phyloP scores from a whole-genome alignment of 2,113 vertebrate species.

The Callopanchax toddi region DNA sequence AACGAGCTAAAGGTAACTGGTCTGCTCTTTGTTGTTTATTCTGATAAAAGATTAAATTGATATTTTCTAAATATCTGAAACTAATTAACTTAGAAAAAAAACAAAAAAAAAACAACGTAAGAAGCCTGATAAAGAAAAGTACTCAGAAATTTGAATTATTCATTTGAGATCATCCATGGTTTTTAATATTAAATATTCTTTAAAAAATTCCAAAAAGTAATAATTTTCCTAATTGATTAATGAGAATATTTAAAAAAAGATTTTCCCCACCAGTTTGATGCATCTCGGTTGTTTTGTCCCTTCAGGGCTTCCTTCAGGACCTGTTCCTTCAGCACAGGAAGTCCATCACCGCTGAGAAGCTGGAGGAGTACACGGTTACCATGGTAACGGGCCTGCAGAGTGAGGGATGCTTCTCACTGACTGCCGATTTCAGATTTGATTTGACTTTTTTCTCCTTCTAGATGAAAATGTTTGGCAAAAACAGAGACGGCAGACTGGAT shows the following conservation, averaged over 20 bases:
- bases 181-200: too few relatives aligned
- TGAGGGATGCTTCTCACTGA: not conserved
- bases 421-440: accelerated
- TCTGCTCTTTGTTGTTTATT: not conserved
- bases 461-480: slow-evolving; percentile 96
- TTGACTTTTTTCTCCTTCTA: slow-evolving; percentile 28
- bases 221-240: too few relatives aligned
- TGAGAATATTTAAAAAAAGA: too few relatives aligned
- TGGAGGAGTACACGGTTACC: slow-evolving; percentile 86
- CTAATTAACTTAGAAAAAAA: too few relatives aligned
- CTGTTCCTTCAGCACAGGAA: slow-evolving; percentile 87
- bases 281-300: not conserved
- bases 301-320: slow-evolving; percentile 89
- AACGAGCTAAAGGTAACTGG: slow-evolving; percentile 83
- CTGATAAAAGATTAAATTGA: not conserved
- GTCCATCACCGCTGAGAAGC: slow-evolving; percentile 78
- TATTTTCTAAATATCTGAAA: not conserved
- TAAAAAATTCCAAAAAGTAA: too few relatives aligned
- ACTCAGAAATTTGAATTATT: too few relatives aligned
- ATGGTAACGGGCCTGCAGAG: slow-evolving; percentile 81
- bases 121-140: too few relatives aligned
- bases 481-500: slow-evolving; percentile 89
- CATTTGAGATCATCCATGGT: too few relatives aligned
- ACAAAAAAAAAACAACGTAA: too few relatives aligned
- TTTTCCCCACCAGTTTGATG: too few relatives aligned